Conservation (phyloP, 1,140 invertebrate species). For the Drosophila subpulchrella region DNA sequence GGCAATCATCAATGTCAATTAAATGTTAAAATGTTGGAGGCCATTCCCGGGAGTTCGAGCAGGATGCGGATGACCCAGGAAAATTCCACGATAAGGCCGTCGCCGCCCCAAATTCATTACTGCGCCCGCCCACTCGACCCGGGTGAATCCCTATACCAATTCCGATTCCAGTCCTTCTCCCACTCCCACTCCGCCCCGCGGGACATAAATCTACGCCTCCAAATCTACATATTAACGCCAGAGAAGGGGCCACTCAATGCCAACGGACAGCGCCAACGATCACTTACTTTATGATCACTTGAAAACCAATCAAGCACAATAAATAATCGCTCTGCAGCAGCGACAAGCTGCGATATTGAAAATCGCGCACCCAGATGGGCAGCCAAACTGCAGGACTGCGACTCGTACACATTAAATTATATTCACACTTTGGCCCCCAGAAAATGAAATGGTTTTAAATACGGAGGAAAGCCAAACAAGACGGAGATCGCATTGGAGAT, state of each 20-base stretch:
- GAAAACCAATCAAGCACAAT: slow-evolving; percentile 84
- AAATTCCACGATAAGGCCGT: slow-evolving; percentile 56
- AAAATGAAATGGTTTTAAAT: slow-evolving; percentile 80
- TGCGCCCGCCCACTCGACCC: background rate
- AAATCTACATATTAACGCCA: slow-evolving; percentile 81
- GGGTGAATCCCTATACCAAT: background rate
- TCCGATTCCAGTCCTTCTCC: background rate
- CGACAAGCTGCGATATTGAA: slow-evolving; percentile 75
- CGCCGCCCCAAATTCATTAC: slow-evolving; percentile 46
- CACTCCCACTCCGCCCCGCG: slow-evolving; percentile 18
- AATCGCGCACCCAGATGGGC: slow-evolving; percentile 60
- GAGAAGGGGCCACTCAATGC: slow-evolving; percentile 47
- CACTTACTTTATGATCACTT: slow-evolving; percentile 84
- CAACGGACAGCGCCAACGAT: slow-evolving; percentile 68
- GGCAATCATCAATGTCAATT: slow-evolving; percentile 79
- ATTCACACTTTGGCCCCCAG: slow-evolving; percentile 84
- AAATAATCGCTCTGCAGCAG: slow-evolving; percentile 75
- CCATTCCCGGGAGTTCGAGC: slow-evolving; percentile 62
- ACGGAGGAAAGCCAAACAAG: slow-evolving; percentile 68
- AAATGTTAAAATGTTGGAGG: slow-evolving; percentile 71
- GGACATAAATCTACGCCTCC: slow-evolving; percentile 75
- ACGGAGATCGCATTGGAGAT: slow-evolving; percentile 50
- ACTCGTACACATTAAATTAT: slow-evolving; percentile 80
- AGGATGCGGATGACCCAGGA: slow-evolving; percentile 42
- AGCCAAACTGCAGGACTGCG: slow-evolving; percentile 6